Evolutionary conservation across 2,797 vertebrate genomes (phyloP), one percentile per base, ranked within the genome.

Genomic region (Pachyuromys duprasi): DNA sequence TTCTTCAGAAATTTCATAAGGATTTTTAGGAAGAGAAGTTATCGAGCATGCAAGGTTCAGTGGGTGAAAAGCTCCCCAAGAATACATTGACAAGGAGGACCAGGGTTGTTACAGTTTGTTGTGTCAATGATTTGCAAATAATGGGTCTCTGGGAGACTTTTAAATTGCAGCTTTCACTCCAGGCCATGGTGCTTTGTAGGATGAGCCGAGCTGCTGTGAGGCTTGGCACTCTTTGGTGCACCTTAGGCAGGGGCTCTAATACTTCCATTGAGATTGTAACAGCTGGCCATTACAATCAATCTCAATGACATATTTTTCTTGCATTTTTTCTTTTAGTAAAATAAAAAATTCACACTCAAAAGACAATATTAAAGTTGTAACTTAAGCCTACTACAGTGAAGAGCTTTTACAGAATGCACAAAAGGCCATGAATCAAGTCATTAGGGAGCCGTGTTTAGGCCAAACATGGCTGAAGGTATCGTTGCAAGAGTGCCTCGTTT

Each of bases 81-180:
- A 96, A 74, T 83, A 14, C 93, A 89, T 95, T 98, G 98, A 98
- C 97, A 97, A 96, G 97, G 96, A 97, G 93, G 95, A 98, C 97
- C 91, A 95, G 95, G 97, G 97, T 92, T 98, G 96, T 97, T 98
- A 97, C 92, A 96, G 96, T 98, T 97, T 97, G 96, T 98, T 98
- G 97, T 98, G 98, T 98, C 98, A 98, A 97, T 98, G 98, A 97
- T 97, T 98, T 98, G 98, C 98, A 98, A 98, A 98, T 98, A 98
- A 98, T 98, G 98, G 97, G 97, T 98, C 98, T 98, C 98, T 94
- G 82, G 98, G 98, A 98, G 98, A 98, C 97, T 98, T 98, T 98
- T 95, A 98, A 98, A 98, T 98, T 98, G 97, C 98, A 97, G 95
- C 98, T 98, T 98, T 98, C 98, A 98, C 97, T 98, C 97, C 97